Base-by-base conservation (phyloP, 2,797 vertebrate genomes). In the Pseudochromis fuscus region DNA sequence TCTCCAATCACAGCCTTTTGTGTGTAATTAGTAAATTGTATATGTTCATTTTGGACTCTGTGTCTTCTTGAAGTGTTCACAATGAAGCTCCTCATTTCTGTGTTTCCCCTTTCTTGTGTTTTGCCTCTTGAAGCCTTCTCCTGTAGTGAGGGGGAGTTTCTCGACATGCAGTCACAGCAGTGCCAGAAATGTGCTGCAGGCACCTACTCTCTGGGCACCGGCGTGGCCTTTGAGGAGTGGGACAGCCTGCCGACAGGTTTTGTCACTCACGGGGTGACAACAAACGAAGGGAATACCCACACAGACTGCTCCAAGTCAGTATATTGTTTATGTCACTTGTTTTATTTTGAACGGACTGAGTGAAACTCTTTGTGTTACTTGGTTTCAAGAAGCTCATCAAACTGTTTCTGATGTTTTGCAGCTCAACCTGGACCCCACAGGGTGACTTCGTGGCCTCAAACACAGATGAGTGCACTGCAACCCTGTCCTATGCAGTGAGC, bases 181-280 rank as follows among this genome's bases (percentile, higher is more conserved):
- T 99, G 98, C 67, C 93, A 93, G 69, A 95, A 95, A 7, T 99
- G 98, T 0, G 87, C 94, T 0, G 93, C 92, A 1, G 98, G 97
- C 42, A 97, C 95, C 4, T 98, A 97, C 88, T 99, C 97, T 0
- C 91, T 98, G 4, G 98, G 97, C 75, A 98, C 97, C 0, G 95
- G 97, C 0, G 89, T 98, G 77, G 94, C 95, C 50, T 97, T 99
- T 0, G 96, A 98, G 0, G 96, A 98, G 85, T 99, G 97, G 97
- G 95, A 96, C 11, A 91, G 81, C 55, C 86, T 99, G 67, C 97
- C 96, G 5, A 79, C 92, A 0, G 96, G 97, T 51, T 98, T 99
- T 7, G 88, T 95, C 87, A 96, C 88, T 16, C 91, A 95, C 0
- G 96, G 96, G 1, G 69, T 90, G 78, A 89, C 85, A 60, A 71